Base-by-base conservation (phyloP, 2,113 vertebrate genomes). In the Thymallus thymallus region DNA sequence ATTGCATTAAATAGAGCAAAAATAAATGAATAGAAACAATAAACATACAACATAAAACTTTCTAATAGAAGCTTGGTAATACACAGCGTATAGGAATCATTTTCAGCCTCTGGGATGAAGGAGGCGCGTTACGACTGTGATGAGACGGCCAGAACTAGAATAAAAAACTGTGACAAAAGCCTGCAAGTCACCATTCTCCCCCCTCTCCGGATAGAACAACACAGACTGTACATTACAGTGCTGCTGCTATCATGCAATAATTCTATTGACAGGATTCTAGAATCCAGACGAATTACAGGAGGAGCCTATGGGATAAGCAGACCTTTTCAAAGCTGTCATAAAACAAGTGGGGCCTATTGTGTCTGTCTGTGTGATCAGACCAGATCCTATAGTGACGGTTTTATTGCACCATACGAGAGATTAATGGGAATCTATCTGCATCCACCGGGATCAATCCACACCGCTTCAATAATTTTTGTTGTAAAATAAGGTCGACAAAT, bases 251-350 rank as follows among this genome's bases (percentile, higher is more conserved):
- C 58, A n/a, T 9, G 48, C 48, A 16, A 18, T 51, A 51, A 18
- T 26, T 93, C 91, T 92, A 95, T 94, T 88, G 92, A 94, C 90
- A 93, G 91, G 92, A 86, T 91, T 41, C 24, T 5, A 51, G 93
- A 92, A 92, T 93, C 93, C 92, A 91, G 92, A 90, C 0, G 93
- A 94, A 93, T 95, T 77, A 93, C 89, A 88, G 48, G 48, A 51
- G 90, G 89, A 94, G 92, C 94, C 94, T 94, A 92, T 94, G 93
- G 94, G 94, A 95, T 96, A 94, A 94, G 90, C 90, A 94, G 93
- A 95, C 94, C 94, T 94, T 95, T 95, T 94, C 94, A 94, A 94
- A 94, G 93, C 93, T 90, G 88, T 95, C 92, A 95, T 95, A 96
- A 94, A 94, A 94, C 93, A 95, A 96, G 94, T 93, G 93, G 91